A percentile compares a stretch with the other conserved stretches of the same genome.
Conservation (phyloP, 1,140 invertebrate species). For the Tetramorium parvispinum region DNA sequence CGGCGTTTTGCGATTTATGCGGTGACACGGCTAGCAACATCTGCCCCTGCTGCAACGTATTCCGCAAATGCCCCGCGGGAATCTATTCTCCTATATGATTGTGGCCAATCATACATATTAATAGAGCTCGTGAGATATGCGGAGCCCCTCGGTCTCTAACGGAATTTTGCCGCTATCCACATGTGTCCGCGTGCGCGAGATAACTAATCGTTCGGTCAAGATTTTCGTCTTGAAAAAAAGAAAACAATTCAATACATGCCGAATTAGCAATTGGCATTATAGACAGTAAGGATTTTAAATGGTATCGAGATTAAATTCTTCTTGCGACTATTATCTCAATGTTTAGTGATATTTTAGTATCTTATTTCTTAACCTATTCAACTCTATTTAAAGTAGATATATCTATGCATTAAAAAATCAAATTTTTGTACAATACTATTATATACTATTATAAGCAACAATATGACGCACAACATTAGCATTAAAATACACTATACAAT, state of each 20-base stretch:
- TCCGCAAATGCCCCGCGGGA: conserved; percentile 69
- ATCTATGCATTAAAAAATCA: background rate
- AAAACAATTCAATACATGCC: background rate
- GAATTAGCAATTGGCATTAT: background rate
- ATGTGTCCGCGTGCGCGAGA: background rate
- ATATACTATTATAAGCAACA: too few species aligned
- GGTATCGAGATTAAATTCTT: background rate
- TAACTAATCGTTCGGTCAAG: background rate
- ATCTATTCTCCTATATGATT: conserved; percentile 73
- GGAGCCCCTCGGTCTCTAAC: conserved; percentile 66
- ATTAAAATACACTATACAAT: background rate
- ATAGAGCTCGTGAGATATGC: conserved; percentile 73
- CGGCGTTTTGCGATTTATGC: conserved; percentile 76
- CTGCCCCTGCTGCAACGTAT: conserved; percentile 66
- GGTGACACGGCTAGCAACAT: conserved; percentile 76
- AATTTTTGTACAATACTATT: background rate
- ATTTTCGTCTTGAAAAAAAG: background rate
- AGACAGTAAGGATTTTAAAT: conserved; percentile 2
- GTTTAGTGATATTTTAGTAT: background rate
- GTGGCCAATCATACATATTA: conserved; percentile 82
- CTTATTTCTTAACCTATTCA: background rate
- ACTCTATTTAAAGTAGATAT: background rate
- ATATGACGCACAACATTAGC: background rate
- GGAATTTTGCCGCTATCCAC: conserved; percentile 59
- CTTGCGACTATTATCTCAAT: background rate